These are phyloP conservation scores for Ceryle rudis DNA, from an alignment of 2,797 vertebrate genomes.

Conservation along the genomic window DNA sequence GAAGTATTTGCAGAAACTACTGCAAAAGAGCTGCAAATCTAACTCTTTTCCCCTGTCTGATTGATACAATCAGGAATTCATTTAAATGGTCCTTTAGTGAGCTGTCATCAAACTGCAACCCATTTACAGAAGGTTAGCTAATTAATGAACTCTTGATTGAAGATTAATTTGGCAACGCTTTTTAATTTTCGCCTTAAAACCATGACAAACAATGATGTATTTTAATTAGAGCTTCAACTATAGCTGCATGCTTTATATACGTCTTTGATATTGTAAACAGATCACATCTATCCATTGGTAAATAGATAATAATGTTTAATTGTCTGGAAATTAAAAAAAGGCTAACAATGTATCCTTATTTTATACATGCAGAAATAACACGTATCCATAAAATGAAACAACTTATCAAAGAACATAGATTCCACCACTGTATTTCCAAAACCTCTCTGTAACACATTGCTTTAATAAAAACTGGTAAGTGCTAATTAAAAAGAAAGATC, in stretches of 20 bases:
- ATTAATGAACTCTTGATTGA: slow-evolving; percentile 88
- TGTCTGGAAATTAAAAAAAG: slow-evolving; percentile 75
- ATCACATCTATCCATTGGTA: slow-evolving; percentile 73
- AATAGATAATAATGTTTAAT: slow-evolving; percentile 75
- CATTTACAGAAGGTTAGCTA: slow-evolving; percentile 87
- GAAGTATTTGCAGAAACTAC: slow-evolving; percentile 64
- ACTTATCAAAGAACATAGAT: not conserved
- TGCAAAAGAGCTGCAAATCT: slow-evolving; percentile 52
- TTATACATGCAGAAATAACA: slow-evolving; percentile 51
- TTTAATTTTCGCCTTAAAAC: slow-evolving; percentile 86
- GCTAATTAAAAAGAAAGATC: slow-evolving; percentile 41
- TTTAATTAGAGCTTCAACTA: slow-evolving; percentile 79
- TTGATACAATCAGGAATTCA: slow-evolving; percentile 74
- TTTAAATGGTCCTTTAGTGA: slow-evolving; percentile 78
- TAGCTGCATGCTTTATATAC: slow-evolving; percentile 54
- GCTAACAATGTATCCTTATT: slow-evolving; percentile 62
- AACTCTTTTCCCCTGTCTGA: slow-evolving; percentile 41
- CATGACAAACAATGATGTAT: slow-evolving; percentile 82
- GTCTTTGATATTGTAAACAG: slow-evolving; percentile 70
- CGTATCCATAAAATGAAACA: slow-evolving; percentile 54
- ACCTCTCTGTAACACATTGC: not conserved
- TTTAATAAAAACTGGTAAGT: slow-evolving; percentile 45
- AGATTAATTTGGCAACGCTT: slow-evolving; percentile 87
- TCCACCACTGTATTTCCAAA: not conserved
- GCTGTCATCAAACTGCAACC: slow-evolving; percentile 83